A percentile compares a stretch with the other conserved stretches of the same genome.
These are phyloP conservation scores for Polyommatus icarus DNA, from an alignment of 2,888 invertebrate genomes.

Conservation along the genomic window DNA sequence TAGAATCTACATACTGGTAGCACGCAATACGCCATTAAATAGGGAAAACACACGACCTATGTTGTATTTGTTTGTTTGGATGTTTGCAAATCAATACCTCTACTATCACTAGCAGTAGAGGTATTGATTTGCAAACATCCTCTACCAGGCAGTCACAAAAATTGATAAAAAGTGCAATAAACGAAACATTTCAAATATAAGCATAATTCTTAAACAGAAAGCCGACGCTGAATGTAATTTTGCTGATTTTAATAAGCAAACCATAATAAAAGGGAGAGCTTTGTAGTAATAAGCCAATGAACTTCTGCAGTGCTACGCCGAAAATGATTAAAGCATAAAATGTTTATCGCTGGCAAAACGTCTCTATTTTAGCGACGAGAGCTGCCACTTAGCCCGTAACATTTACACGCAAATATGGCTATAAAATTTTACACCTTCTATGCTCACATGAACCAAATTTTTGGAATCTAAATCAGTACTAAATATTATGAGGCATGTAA, in stretches of 20 bases:
- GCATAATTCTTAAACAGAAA: not conserved
- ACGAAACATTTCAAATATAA: not conserved
- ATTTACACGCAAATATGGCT: not conserved
- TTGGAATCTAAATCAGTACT: too few species aligned
- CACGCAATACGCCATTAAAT: not conserved
- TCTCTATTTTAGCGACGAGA: not conserved
- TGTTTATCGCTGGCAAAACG: not conserved
- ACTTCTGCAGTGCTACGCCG: not conserved
- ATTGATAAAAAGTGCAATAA: not conserved
- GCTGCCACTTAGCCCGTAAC: not conserved
- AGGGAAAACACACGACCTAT: not conserved
- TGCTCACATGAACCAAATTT: not conserved
- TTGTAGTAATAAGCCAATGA: not conserved
- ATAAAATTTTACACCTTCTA: constrained; percentile 15
- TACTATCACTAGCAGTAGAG: not conserved
- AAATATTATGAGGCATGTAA: not conserved
- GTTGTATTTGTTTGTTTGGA: too few species aligned
- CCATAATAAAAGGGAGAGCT: not conserved
- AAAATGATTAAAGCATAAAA: not conserved
- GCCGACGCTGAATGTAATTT: not conserved
- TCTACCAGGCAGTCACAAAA: not conserved
- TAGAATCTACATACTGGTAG: not conserved
- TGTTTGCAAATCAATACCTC: too few species aligned
- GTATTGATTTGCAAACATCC: not conserved
- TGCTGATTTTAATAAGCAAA: not conserved